Evolutionary conservation across 1,140 invertebrate genomes (phyloP).

Genomic region (Melanaphis sacchari): DNA sequence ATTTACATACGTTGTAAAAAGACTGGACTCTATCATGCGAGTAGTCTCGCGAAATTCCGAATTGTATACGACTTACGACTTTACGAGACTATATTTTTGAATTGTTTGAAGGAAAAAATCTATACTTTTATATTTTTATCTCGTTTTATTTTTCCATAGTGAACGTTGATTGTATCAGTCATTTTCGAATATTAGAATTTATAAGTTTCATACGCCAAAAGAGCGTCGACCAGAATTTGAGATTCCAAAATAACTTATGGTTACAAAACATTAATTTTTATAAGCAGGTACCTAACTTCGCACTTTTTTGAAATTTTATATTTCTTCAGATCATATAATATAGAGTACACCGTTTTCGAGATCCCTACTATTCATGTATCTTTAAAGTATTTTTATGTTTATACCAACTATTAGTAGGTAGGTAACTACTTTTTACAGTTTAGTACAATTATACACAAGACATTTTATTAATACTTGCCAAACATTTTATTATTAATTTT

Average conservation of each 20-base stretch:
- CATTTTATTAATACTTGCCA: neutral
- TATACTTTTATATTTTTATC: neutral
- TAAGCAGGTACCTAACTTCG: neutral
- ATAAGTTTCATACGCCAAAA: neutral
- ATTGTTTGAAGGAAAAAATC: neutral
- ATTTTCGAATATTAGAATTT: neutral
- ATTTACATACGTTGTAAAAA: neutral
- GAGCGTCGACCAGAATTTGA: neutral
- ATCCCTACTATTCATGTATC: neutral
- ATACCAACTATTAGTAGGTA: neutral
- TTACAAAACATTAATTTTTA: neutral
- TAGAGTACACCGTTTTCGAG: neutral
- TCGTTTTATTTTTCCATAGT: neutral
- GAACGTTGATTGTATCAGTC: neutral
- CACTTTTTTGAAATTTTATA: neutral
- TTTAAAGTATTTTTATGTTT: neutral
- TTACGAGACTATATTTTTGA: neutral
- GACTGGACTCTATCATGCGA: neutral
- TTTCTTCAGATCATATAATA: neutral
- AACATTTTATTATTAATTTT: neutral
- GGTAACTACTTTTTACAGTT: neutral
- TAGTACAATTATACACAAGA: neutral
- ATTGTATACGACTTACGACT: neutral
- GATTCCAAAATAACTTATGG: neutral
- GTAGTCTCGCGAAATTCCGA: neutral